These are phyloP conservation scores for Aplysina aerophoba DNA, from an alignment of 37 sponge, comb jelly and placozoan genomes.

Conservation along the genomic window DNA sequence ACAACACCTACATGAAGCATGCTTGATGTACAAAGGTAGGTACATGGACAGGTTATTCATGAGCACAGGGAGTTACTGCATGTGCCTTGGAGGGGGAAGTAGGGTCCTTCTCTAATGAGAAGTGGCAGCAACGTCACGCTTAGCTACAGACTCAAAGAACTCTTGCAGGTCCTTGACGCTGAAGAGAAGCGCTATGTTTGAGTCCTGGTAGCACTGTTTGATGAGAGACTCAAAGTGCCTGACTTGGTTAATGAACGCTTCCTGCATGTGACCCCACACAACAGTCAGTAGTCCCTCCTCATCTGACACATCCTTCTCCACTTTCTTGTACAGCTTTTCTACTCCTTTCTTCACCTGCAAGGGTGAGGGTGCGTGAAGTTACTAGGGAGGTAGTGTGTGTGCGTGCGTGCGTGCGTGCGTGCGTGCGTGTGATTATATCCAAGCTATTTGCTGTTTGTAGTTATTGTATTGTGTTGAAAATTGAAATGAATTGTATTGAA, in stretches of 20 bases:
- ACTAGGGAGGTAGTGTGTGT: not conserved
- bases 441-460: too few species aligned
- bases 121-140: too few species aligned
- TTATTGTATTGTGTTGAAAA: too few species aligned
- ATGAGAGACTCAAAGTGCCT: constrained; percentile 68
- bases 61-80: too few species aligned
- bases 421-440: not conserved
- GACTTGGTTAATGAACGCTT: constrained; percentile 81
- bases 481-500: too few species aligned
- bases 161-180: constrained; percentile 61
- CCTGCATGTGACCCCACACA: constrained; percentile 90
- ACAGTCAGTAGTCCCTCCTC: constrained; percentile 76
- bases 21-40: too few species aligned
- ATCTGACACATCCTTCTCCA: constrained; percentile 91
- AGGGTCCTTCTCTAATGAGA: too few species aligned
- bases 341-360: constrained; percentile 84
- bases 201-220: constrained; percentile 80
- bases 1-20: too few species aligned
- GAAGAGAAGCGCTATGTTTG: constrained; percentile 85
- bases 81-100: too few species aligned
- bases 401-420: constrained; percentile 19
- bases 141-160: constrained; percentile 51
- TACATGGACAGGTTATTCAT: too few species aligned
- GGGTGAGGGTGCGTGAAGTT: too few species aligned
- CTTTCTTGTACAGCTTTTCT: constrained; percentile 82